These are phyloP conservation scores for Rhopalosiphum nymphaeae DNA, from an alignment of 2,888 invertebrate species.

Conservation along the genomic window DNA sequence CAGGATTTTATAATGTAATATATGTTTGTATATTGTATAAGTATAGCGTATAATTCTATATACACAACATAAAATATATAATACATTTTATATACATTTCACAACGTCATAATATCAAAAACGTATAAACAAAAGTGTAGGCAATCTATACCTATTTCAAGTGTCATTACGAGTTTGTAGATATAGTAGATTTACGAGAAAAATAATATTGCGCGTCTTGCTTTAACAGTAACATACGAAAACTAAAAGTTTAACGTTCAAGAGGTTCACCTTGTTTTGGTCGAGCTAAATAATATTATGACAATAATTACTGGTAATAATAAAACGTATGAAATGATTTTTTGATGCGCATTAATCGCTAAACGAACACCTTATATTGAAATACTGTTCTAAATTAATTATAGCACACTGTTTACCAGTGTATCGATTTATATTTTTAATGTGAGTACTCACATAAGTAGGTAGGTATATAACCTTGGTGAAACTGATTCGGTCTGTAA, in stretches of 20 bases:
- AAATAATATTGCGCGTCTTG: not conserved
- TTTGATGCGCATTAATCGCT: not conserved
- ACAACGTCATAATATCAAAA: not conserved
- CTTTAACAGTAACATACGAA: not conserved
- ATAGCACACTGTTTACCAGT: not conserved
- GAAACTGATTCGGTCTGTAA: not conserved
- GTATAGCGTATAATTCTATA: not conserved
- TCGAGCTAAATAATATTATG: not conserved
- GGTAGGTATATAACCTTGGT: not conserved
- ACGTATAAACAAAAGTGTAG: not conserved
- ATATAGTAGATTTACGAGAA: not conserved
- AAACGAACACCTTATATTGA: slow-evolving; percentile 4
- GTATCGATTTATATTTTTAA: not conserved
- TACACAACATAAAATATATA: too few relatives aligned
- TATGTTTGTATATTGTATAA: not conserved
- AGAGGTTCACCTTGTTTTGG: slow-evolving; percentile 18
- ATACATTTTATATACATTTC: not conserved
- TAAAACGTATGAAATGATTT: not conserved
- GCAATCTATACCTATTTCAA: not conserved
- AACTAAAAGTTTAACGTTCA: not conserved
- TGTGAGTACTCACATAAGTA: not conserved
- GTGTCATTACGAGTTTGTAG: not conserved
- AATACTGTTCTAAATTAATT: not conserved
- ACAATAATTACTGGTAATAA: not conserved
- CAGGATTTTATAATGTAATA: not conserved